Base-by-base conservation (phyloP, 2,888 invertebrate species). In the Acleris literana region DNA sequence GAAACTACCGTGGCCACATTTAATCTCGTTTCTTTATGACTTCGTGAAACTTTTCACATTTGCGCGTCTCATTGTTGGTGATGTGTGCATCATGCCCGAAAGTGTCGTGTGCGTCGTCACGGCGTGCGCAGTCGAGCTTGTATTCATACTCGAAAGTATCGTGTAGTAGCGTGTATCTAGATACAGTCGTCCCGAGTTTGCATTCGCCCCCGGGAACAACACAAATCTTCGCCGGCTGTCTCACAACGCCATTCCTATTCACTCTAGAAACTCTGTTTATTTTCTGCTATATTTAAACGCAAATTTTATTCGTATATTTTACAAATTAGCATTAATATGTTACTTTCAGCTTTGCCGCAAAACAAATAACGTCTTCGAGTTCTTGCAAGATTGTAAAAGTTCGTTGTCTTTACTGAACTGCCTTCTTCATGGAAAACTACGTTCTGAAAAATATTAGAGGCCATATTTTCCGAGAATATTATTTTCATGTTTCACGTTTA, bases 41-140 rank as follows among this genome's bases (percentile, higher is more conserved):
- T 33, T 17, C 46, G 62, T 44, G 57, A 56, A 66, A 66, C 61
- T 66, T 66, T 66, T 57, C 66, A 62, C 66, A 66, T 66, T 66
- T 57, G 43, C 62, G 25, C 25, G 57, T 57, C 53, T 62, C 56
- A 56, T 54, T 65, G 65, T 61, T 43, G 22, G 60, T 29, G 56
- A 46, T 33, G 65, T 65, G 65, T 62, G 66, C 57, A 53, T 53
- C 66, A 66, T 57, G 56, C 51, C 29, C 51, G 20, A 56, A 43
- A 60, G n/a, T 53, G 39, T 39, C 39, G 39, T 39, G 39, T 39
- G 39, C 13, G 4, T 39, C 13, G 4, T 39, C 39, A 39, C 39
- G 1, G 39, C 39, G 13, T 13, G 39, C 13, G 13, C 39, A 39
- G 39, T 39, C 39, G 39, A 39, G 39, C 4, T 39, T 39, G 39